phyloP scores from a whole-genome alignment of 2,797 vertebrate genomes.

The Smutsia temminckii region DNA sequence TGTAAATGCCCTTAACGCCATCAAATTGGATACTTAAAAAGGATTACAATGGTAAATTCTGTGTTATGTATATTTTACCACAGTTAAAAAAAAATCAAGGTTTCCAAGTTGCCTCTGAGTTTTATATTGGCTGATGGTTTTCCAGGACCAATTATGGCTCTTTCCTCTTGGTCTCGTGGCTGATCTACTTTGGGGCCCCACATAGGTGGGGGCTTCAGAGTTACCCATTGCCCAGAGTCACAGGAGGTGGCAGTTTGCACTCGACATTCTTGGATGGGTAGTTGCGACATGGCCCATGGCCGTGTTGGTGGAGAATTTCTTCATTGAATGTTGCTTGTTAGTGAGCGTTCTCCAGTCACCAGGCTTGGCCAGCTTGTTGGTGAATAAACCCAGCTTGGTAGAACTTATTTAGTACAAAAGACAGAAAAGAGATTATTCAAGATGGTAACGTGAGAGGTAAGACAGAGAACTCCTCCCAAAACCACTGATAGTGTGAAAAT shows the following conservation, averaged over 20 bases:
- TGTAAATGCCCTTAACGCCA: not conserved
- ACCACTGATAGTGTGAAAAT: too few relatives aligned
- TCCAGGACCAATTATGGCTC: not conserved
- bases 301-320: not conserved
- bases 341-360: not conserved
- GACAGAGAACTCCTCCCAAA: too few relatives aligned
- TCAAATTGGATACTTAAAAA: not conserved
- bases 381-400: not conserved
- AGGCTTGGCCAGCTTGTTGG: not conserved
- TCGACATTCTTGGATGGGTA: not conserved
- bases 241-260: not conserved
- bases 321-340: not conserved
- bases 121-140: not conserved
- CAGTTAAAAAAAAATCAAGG: not conserved
- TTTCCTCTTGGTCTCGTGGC: not conserved
- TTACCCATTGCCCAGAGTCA: not conserved
- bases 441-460: too few relatives aligned
- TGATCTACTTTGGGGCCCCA: not conserved
- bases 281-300: rapidly evolving
- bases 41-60: not conserved
- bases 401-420: not conserved
- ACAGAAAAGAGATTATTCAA: not conserved
- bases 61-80: not conserved
- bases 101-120: not conserved
- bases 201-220: not conserved